Conservation (phyloP, 2,113 vertebrate genomes). For the Australoheros scitulus region DNA sequence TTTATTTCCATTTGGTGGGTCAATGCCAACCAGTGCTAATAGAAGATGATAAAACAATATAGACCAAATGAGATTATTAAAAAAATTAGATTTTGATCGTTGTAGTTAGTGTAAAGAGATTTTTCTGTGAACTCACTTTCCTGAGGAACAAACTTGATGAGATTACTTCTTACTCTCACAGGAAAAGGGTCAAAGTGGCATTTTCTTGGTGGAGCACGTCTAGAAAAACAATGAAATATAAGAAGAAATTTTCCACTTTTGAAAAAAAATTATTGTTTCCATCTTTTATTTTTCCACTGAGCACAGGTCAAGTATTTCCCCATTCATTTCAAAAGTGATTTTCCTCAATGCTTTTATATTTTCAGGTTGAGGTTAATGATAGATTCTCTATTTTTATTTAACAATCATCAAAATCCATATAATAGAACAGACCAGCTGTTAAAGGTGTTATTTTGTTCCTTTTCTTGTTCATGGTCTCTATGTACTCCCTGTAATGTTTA, state of each 20-base stretch:
- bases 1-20: conserved; percentile 26
- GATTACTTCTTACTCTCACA: conserved; percentile 86
- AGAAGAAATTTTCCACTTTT: no score
- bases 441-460: not conserved
- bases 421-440: not conserved
- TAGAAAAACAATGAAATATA: conserved; percentile 64
- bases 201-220: conserved; percentile 89
- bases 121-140: conserved; percentile 83
- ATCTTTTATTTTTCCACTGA: no score
- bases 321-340: no score
- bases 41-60: not conserved
- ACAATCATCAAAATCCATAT: not conserved
- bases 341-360: no score
- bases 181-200: conserved; percentile 84
- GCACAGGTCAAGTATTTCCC: no score
- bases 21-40: conserved; percentile 81
- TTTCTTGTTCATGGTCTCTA: not conserved
- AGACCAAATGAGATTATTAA: not conserved
- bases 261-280: no score
- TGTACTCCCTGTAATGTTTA: not conserved
- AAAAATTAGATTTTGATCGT: not conserved
- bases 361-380: not conserved
- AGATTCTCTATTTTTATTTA: not conserved
- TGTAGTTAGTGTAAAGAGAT: not conserved
- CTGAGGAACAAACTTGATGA: conserved; percentile 85